Evolutionary conservation across 2,797 vertebrate species (phyloP).

Genomic region (Tachyglossus aculeatus): DNA sequence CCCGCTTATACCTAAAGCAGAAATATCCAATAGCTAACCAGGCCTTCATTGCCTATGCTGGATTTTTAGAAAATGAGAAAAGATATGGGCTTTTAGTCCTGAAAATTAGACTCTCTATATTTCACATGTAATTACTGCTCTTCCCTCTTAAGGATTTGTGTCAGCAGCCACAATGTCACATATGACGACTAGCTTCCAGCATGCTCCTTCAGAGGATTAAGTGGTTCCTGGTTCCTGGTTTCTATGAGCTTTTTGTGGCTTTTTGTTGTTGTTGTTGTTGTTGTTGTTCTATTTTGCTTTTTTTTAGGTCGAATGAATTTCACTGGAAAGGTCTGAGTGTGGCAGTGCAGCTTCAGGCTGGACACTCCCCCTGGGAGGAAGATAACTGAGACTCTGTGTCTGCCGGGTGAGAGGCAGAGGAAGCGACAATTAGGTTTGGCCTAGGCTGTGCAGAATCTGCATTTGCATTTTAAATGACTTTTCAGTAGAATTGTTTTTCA

Average conservation of each 20-base stretch:
- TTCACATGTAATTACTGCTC: neutral
- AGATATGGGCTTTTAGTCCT: neutral
- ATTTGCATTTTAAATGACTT: slow-evolving; percentile 75
- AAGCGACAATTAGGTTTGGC: slow-evolving; percentile 46
- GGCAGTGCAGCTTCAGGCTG: slow-evolving; percentile 36
- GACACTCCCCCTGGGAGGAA: slow-evolving; percentile 45
- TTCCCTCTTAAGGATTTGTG: neutral
- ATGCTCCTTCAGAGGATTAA: slow-evolving; percentile 10
- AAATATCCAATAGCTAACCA: too few species aligned
- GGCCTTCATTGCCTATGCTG: neutral
- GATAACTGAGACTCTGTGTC: slow-evolving; percentile 16
- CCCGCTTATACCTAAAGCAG: neutral
- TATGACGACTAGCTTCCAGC: neutral
- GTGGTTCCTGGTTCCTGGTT: neutral
- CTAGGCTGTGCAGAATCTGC: slow-evolving; percentile 35
- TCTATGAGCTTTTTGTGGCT: neutral
- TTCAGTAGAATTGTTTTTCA: slow-evolving; percentile 60
- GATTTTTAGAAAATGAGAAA: neutral
- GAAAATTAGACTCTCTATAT: neutral
- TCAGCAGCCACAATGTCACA: slow-evolving; percentile 4
- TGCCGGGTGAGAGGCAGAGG: slow-evolving; percentile 15
- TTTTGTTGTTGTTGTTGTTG: too few species aligned
- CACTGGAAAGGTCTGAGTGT: slow-evolving; percentile 53
- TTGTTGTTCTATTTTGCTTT: too few species aligned
- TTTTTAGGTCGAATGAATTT: slow-evolving; percentile 49